Base-by-base conservation (phyloP, 2,797 vertebrate genomes). In the Epinephelus awoara region DNA sequence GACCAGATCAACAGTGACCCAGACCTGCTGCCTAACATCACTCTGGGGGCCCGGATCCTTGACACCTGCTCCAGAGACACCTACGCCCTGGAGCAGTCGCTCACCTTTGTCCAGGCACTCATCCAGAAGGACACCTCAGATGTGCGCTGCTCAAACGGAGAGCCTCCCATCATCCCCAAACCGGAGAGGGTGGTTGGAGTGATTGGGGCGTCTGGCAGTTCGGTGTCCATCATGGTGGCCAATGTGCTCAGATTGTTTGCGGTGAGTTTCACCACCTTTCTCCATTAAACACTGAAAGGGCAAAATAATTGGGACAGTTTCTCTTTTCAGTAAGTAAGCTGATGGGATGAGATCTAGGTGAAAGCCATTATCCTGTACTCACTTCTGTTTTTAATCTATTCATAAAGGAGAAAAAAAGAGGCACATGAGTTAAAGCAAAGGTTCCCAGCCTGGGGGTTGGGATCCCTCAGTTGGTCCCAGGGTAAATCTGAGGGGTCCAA, bases 161-260 rank as follows among this genome's bases (percentile, higher is more conserved):
- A 93, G 19, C 93, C 96, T 0, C 96, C 97, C 1, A 95, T 96
- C 71, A 95, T 96, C 29, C 89, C 95, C 27, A 96, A 96, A 47
- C 97, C 97, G 0, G 97, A 98, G 56, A 91, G 96, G 6, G 95
- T 98, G 58, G 95, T 97, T 0, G 97, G 97, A 0, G 97, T 98
- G 18, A 97, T 98, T 25, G 97, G 97, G 0, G 97, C 97, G 0
- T 97, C 97, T 0, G 97, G 97, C 77, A 98, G 97, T 80, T 98
- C 97, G 0, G 97, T 98, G 67, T 98, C 97, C 92, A 98, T 98
- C 94, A 98, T 98, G 97, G 97, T 98, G 75, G 97, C 97, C 90
- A 98, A 98, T 1, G 97, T 98, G 21, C 93, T 98, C 73, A 83
- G 97, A 64, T 87, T 98, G 47, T 98, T 98, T 58, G 89, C 96